Evolutionary conservation across 2,797 vertebrate genomes (phyloP).

Genomic region (Numenius phaeopus): DNA sequence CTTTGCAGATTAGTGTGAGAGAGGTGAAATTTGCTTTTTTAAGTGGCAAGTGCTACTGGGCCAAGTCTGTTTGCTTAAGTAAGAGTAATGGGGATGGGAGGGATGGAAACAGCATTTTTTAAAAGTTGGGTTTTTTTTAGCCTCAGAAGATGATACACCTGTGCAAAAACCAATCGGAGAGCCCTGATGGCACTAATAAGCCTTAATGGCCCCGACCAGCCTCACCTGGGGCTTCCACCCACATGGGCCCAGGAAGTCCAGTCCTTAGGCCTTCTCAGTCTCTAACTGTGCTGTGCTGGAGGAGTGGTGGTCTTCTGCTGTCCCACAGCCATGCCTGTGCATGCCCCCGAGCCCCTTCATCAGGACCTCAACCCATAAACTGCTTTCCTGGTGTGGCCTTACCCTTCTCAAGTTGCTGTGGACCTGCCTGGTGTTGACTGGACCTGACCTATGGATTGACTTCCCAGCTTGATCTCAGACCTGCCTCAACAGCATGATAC

Average conservation of each 20-base stretch:
- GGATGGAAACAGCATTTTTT: neutral
- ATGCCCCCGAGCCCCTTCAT: too few species aligned
- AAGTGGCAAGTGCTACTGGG: neutral
- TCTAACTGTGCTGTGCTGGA: neutral
- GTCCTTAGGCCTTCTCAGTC: neutral
- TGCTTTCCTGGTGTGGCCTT: neutral
- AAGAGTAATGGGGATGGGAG: too few species aligned
- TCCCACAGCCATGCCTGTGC: neutral
- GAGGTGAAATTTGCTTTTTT: neutral
- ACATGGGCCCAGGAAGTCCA: neutral
- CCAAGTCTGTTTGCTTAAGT: neutral
- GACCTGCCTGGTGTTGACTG: neutral
- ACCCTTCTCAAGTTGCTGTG: accelerated
- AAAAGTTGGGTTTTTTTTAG: neutral
- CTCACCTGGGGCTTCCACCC: neutral
- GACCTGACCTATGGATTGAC: neutral
- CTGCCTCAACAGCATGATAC: accelerated
- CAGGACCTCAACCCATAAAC: neutral
- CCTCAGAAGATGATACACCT: neutral
- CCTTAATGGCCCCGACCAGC: neutral
- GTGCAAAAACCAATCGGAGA: neutral
- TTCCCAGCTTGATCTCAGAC: neutral
- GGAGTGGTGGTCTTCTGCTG: neutral
- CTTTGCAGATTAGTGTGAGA: neutral
- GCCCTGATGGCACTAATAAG: neutral